Evolutionary conservation across 1,140 invertebrate genomes (phyloP), one percentile per base, ranked within the genome.

Genomic region (Saccostrea glomerata): DNA sequence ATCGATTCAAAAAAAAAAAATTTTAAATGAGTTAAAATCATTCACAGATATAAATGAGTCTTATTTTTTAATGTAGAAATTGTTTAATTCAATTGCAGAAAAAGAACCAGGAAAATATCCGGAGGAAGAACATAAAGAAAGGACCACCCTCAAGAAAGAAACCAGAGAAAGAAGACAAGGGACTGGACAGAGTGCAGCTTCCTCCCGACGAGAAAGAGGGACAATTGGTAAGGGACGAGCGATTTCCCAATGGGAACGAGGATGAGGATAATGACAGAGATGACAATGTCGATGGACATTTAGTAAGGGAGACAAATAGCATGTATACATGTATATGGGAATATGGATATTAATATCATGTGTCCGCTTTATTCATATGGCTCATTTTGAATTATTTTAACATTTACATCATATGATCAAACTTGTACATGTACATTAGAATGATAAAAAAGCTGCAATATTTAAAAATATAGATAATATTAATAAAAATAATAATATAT

Each of bases 221-320:
- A 82, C 63, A 82, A 9, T 54, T 85, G 60, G 66, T 58, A 63
- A 87, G 84, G 85, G 82, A 85, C 63, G 85, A 84, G 25, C 84
- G 86, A 55, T 56, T 83, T 60, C 86, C 90, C 84, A 58, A 87
- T 47, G 86, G 86, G 20, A 90, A 90, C 3, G 87, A 90, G 47
- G 90, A 91, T 87, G 90, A 89, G 36, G 87, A 90, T 58, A 88
- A 84, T 86, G 88, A 84, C 12, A 89, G 88, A 82, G 88, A 91
- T 30, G 86, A 86, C 73, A 89, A 86, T 77, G 89, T 86, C 12
- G 88, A 89, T 86, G 88, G 88, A n/a, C 85, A 89, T 30, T 47
- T 89, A 63, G 88, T 89, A 84, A 83, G 88, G 58, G 25, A 63
- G 58, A 63, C 58, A 63, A 6, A 47, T 7, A 63, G 20, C 58